These are phyloP conservation scores for Danionella cerebrum DNA, from an alignment of 2,113 vertebrate species.

Conservation along the genomic window DNA sequence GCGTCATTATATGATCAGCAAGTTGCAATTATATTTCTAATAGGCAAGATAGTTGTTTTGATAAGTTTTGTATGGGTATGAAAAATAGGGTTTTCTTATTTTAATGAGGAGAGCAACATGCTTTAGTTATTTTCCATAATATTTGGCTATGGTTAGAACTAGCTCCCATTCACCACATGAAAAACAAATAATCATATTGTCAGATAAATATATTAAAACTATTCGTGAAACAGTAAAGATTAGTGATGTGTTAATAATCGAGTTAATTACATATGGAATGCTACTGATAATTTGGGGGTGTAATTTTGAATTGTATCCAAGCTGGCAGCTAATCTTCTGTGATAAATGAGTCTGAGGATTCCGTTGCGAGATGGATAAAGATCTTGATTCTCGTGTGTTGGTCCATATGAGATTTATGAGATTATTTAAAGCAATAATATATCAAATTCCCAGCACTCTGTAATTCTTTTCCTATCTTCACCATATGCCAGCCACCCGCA, in stretches of 20 bases:
- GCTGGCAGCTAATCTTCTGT: constrained; percentile 22
- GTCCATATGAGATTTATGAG: not conserved
- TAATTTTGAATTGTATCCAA: constrained; percentile 7
- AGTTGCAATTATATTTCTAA: constrained; percentile 14
- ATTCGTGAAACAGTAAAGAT: too few relatives aligned
- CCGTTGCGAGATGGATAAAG: constrained; percentile 11
- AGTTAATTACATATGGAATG: too few relatives aligned
- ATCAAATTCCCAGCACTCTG: not conserved
- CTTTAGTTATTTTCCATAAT: not conserved
- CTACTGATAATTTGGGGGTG: too few relatives aligned
- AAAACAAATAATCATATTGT: too few relatives aligned
- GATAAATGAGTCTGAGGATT: constrained; percentile 11
- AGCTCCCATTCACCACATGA: too few relatives aligned
- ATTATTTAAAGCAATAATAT: not conserved
- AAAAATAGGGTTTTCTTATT: not conserved
- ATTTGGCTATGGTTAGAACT: not conserved
- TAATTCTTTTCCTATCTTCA: not conserved
- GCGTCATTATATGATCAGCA: constrained; percentile 5
- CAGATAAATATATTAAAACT: too few relatives aligned
- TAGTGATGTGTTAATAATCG: too few relatives aligned
- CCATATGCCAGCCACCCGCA: not conserved
- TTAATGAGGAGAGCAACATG: constrained; percentile 4
- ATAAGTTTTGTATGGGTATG: not conserved
- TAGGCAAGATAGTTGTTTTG: constrained; percentile 1
- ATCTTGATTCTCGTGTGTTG: constrained; percentile 4